Conservation (phyloP, 2,888 invertebrate genomes). For the Frankliniella fusca region DNA sequence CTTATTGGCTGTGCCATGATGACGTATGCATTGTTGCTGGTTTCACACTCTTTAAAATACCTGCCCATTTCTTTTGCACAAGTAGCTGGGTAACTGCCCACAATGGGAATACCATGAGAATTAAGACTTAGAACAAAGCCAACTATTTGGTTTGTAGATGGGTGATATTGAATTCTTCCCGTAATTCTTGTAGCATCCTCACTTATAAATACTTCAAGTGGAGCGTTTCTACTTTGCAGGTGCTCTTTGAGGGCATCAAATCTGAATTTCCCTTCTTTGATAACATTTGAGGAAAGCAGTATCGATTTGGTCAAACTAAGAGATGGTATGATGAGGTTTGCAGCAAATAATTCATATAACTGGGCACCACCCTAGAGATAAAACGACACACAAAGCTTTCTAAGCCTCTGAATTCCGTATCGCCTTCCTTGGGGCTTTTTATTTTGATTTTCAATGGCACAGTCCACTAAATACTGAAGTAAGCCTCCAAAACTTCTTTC, state of each 20-base stretch:
- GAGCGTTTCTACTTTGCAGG: background rate
- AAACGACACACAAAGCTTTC: background rate
- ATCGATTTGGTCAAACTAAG: background rate
- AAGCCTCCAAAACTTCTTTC: background rate
- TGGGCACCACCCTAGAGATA: background rate
- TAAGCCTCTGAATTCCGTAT: background rate
- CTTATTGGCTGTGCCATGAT: constrained; percentile 37
- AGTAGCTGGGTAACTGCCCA: constrained; percentile 29
- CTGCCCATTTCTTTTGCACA: constrained; percentile 32
- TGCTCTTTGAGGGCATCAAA: background rate
- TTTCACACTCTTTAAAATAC: constrained; percentile 32
- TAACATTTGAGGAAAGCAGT: background rate
- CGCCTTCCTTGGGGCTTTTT: background rate
- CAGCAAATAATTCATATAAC: background rate
- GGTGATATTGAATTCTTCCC: constrained; percentile 37
- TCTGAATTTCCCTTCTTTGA: constrained; percentile 1
- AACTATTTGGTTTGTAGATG: constrained; percentile 39
- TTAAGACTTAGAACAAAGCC: constrained; percentile 39
- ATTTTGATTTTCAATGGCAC: background rate
- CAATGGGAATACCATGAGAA: constrained; percentile 28
- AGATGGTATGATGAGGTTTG: background rate
- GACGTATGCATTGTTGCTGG: constrained; percentile 36
- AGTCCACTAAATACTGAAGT: background rate
- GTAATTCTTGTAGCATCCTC: constrained; percentile 40
- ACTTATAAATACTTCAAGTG: background rate